Conservation (phyloP, 2,797 vertebrate species). For the Tangara arthus region DNA sequence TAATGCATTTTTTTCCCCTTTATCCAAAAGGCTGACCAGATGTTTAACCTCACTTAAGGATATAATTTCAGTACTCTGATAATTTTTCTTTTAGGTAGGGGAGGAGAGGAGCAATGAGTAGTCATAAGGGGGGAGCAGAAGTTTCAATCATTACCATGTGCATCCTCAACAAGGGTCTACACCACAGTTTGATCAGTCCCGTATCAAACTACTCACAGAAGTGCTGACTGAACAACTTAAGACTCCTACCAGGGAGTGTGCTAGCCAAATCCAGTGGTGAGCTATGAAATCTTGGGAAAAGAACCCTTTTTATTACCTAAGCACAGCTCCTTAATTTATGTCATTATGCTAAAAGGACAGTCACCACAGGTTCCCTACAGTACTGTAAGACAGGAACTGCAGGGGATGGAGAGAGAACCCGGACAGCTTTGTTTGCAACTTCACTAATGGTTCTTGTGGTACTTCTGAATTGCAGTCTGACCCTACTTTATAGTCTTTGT, state of each 20-base stretch:
- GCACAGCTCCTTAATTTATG: not conserved
- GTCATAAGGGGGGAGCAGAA: not conserved
- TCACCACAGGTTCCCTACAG: not conserved
- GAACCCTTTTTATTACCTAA: not conserved
- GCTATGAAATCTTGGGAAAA: not conserved
- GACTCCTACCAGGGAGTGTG: not conserved
- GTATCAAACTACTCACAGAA: not conserved
- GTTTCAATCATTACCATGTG: not conserved
- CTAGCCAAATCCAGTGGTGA: not conserved
- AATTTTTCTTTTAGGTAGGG: not conserved
- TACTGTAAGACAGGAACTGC: not conserved
- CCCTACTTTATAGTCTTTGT: not conserved
- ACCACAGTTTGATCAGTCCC: not conserved
- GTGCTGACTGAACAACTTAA: not conserved
- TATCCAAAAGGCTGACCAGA: not conserved
- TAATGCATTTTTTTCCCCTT: not conserved
- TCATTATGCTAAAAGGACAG: not conserved
- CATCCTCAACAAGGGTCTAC: not conserved
- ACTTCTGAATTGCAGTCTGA: not conserved
- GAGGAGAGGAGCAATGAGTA: not conserved
- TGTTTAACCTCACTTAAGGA: not conserved
- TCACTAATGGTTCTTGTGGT: not conserved
- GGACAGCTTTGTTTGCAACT: not conserved
- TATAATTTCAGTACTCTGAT: not conserved
- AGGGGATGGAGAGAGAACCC: not conserved